Evolutionary conservation across 2,797 vertebrate species (phyloP), one percentile per base, ranked within the genome.

Genomic region (Sebastes elongatus): DNA sequence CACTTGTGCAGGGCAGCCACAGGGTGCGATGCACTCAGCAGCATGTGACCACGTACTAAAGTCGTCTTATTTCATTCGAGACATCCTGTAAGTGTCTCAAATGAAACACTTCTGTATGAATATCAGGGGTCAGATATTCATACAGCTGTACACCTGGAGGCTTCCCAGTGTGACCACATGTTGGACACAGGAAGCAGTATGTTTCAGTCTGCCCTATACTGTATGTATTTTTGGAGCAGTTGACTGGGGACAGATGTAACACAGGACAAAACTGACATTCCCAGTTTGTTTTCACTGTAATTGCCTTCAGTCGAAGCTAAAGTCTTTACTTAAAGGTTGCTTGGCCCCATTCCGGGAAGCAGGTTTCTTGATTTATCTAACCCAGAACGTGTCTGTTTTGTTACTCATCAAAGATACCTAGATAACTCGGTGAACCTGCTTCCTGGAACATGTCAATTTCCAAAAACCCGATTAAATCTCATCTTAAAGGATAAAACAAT

Each of bases 1-100:
- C 25, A 35, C 25, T 38, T 63, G 57, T 65, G 25, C 75, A 14
- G 57, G 23, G 57, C 35, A 13, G 71, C 80, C 46, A n/a, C 53
- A n/a, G 27, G 71, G 6, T 23, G 68, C 7, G 52, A 65, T 8
- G 82, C 33, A 2, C 74, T 64, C 33, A 55, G 73, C 57, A 27
- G 46, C 76, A 87, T 88, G 83, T 78, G 70, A 89, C 74, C n/a
- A 1, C 16, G 18, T 42, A 7, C 56, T 64, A 16, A 78, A 82
- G 59, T 59, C 1, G 1, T 56, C 22, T 70, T 59, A 23, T 67
- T 78, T 76, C 11, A 66, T 46, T 27, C n/a, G 16, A 81, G 55
- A 52, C 6, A 2, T 60, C 1, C 65, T 65, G 38, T 16, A 42
- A 42, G 38, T 42, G 38, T 42, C 38, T 42, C 38, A 42, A 42